phyloP scores from a whole-genome alignment of 2,113 vertebrate species.

The Macquaria ambigua region DNA sequence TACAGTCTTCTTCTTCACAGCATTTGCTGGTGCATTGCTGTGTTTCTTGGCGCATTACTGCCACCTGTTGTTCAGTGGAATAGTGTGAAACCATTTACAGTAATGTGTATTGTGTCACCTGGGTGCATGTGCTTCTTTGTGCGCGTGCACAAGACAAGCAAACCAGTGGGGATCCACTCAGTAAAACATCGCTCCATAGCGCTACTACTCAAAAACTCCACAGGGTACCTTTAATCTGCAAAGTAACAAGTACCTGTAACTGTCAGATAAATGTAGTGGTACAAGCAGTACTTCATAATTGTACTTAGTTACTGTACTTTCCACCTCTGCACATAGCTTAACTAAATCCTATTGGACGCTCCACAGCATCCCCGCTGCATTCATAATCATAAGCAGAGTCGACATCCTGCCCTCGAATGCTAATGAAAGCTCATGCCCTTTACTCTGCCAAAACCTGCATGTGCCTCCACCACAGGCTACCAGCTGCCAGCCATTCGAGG shows the following conservation, averaged over 20 bases:
- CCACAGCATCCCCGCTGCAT: slow-evolving; percentile 15
- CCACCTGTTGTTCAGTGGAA: neutral
- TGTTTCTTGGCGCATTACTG: neutral
- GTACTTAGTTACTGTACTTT: neutral
- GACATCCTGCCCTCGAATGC: slow-evolving; percentile 33
- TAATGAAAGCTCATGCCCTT: slow-evolving; percentile 57
- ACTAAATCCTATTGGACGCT: neutral
- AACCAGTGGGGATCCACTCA: neutral
- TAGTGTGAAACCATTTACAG: neutral
- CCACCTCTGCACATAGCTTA: slow-evolving; percentile 6
- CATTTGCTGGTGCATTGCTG: neutral
- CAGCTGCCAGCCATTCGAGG: slow-evolving; percentile 39
- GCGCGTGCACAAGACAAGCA: neutral
- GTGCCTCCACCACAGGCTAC: slow-evolving; percentile 28
- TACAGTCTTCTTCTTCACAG: neutral
- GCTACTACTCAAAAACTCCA: neutral
- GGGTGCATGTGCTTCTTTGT: neutral
- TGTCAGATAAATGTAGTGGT: neutral
- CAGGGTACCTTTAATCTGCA: neutral
- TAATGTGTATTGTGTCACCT: neutral
- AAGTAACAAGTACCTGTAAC: neutral
- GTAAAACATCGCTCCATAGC: neutral
- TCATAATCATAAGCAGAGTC: slow-evolving; percentile 28
- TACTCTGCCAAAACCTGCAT: slow-evolving; percentile 42
- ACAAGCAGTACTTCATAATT: neutral